phyloP scores from a whole-genome alignment of 1,140 invertebrate genomes.

The Drosophila simulans region DNA sequence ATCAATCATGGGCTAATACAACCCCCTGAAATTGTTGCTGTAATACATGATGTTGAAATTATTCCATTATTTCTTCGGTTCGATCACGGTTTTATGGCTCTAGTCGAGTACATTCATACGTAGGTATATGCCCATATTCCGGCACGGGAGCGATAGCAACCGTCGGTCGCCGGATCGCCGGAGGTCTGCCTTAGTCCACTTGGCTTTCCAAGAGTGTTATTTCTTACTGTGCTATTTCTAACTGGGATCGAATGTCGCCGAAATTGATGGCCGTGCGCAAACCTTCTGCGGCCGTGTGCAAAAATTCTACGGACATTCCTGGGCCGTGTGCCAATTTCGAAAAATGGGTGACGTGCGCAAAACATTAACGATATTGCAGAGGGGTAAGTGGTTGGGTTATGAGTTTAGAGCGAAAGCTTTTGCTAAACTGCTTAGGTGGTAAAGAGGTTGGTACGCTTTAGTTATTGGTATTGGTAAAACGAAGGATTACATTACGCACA shows the following conservation, averaged over 20 bases:
- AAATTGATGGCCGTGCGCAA: conserved; percentile 59
- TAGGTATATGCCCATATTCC: conserved; percentile 2
- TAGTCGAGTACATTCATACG: conserved; percentile 3
- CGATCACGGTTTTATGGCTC: conserved; percentile 46
- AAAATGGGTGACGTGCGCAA: conserved; percentile 64
- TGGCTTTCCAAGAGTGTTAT: conserved; percentile 68
- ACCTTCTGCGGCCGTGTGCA: conserved; percentile 63
- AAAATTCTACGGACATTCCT: conserved; percentile 69
- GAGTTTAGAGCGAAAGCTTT: conserved; percentile 45
- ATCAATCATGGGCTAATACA: conserved; percentile 42
- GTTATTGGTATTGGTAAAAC: not conserved
- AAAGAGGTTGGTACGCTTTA: not conserved
- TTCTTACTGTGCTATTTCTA: conserved; percentile 75
- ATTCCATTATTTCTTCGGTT: conserved; percentile 17
- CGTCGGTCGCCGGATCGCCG: conserved; percentile 37
- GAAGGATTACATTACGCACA: not conserved
- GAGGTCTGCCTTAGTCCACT: conserved; percentile 62
- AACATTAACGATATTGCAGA: conserved; percentile 51
- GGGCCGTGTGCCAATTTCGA: conserved; percentile 65
- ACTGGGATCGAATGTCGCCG: conserved; percentile 46
- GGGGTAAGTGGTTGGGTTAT: conserved; percentile 54
- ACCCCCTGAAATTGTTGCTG: conserved; percentile 36
- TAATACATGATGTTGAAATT: conserved; percentile 23
- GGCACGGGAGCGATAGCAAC: conserved; percentile 58
- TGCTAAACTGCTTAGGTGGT: not conserved